A percentile compares a stretch with the other conserved stretches of the same genome.
phyloP scores from a whole-genome alignment of 2,113 vertebrate species.

The Poeciliopsis occidentalis region DNA sequence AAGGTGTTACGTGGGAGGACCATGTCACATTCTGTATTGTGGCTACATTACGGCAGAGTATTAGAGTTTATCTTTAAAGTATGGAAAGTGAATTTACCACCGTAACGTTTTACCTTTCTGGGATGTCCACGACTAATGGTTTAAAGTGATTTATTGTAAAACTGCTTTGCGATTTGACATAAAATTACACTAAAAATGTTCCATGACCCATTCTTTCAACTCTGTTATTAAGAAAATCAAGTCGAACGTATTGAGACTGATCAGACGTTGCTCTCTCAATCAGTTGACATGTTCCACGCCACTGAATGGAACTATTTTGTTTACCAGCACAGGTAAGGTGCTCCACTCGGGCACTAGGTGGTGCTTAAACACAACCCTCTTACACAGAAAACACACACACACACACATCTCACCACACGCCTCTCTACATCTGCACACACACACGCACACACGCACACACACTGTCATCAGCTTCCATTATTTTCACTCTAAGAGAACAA shows the following conservation, averaged over 20 bases:
- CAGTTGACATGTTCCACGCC: not conserved
- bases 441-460: slow-evolving; percentile 43
- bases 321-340: slow-evolving; percentile 65
- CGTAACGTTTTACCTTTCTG: not conserved
- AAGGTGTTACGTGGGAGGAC: slow-evolving; percentile 34
- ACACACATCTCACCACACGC: slow-evolving; percentile 24
- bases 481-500: slow-evolving; percentile 64
- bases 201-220: not conserved
- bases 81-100: not conserved
- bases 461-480: slow-evolving; percentile 55
- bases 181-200: not conserved
- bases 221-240: not conserved
- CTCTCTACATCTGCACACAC: slow-evolving; percentile 41
- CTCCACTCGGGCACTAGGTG: slow-evolving; percentile 80
- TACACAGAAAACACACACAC: slow-evolving; percentile 35
- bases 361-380: slow-evolving; percentile 82
- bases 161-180: not conserved
- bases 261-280: not conserved
- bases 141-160: not conserved
- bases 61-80: not conserved
- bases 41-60: not conserved
- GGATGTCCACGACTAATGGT: not conserved
- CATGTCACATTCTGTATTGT: slow-evolving; percentile 7
- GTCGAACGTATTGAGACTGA: not conserved
- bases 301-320: slow-evolving; percentile 12